Evolutionary conservation across 2,113 vertebrate genomes (phyloP).

Genomic region (Thunnus thynnus): DNA sequence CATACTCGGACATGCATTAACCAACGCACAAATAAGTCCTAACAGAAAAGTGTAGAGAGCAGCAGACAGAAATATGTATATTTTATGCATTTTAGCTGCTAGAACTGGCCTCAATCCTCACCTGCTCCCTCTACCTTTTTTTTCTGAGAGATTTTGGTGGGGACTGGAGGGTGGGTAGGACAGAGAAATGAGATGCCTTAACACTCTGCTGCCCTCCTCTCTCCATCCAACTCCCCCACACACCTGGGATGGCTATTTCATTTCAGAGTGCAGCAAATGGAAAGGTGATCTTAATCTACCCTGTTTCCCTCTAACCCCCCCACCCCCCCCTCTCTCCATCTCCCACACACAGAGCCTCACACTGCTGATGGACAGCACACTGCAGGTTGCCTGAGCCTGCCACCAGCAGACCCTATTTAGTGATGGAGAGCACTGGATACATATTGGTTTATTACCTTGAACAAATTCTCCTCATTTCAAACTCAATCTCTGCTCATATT

Average conservation of each 20-base stretch:
- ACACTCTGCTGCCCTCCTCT: slow-evolving; percentile 77
- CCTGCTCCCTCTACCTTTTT: slow-evolving; percentile 58
- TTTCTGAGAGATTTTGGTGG: slow-evolving; percentile 54
- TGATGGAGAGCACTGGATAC: slow-evolving; percentile 26
- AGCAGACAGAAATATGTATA: slow-evolving; percentile 31
- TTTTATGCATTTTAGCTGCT: slow-evolving; percentile 39
- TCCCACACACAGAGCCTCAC: slow-evolving; percentile 72
- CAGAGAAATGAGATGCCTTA: slow-evolving; percentile 81
- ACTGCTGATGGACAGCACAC: slow-evolving; percentile 70
- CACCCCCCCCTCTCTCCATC: slow-evolving; percentile 43
- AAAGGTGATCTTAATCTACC: slow-evolving; percentile 86
- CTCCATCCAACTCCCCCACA: slow-evolving; percentile 73
- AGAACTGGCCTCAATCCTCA: slow-evolving; percentile 71
- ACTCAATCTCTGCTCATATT: slow-evolving; percentile 31
- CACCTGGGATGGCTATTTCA: slow-evolving; percentile 86
- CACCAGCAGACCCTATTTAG: slow-evolving; percentile 52
- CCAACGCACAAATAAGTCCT: slow-evolving; percentile 31
- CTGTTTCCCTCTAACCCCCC: slow-evolving; percentile 62
- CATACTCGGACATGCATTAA: slow-evolving; percentile 40
- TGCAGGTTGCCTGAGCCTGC: slow-evolving; percentile 55
- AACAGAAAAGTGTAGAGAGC: slow-evolving; percentile 21
- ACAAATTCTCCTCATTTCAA: slow-evolving; percentile 45
- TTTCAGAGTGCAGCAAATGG: slow-evolving; percentile 83
- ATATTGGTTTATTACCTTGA: slow-evolving; percentile 47
- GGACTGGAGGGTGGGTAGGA: slow-evolving; percentile 52